Evolutionary conservation across 2,888 invertebrate species (phyloP).

Genomic region (Ashinkailepas kermadecensis): DNA sequence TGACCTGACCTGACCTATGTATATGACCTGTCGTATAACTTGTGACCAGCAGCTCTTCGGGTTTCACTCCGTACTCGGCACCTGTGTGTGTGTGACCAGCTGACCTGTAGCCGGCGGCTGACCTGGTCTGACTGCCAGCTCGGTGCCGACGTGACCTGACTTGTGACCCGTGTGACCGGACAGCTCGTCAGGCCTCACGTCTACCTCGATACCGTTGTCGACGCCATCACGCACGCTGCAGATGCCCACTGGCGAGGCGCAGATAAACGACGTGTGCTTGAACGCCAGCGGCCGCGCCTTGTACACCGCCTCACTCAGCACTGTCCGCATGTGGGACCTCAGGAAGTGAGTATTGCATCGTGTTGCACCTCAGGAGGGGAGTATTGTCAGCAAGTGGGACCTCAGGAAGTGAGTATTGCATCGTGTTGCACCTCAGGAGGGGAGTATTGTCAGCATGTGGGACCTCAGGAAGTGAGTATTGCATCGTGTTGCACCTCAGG

Average conservation of each 20-base stretch:
- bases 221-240: conserved; percentile 50
- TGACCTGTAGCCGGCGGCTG: too few species aligned
- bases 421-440: neutral
- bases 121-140: too few species aligned
- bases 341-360: conserved; percentile 45
- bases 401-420: conserved; percentile 49
- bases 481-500: neutral
- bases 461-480: conserved; percentile 55
- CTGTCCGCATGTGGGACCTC: conserved; percentile 76
- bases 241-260: conserved; percentile 55
- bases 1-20: too few species aligned
- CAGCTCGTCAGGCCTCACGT: conserved; percentile 39
- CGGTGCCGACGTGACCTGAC: too few species aligned
- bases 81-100: too few species aligned
- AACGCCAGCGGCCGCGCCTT: conserved; percentile 55
- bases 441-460: conserved; percentile 72
- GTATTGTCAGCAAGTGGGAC: conserved; percentile 78
- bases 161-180: neutral
- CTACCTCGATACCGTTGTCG: conserved; percentile 41
- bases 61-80: too few species aligned
- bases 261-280: conserved; percentile 61
- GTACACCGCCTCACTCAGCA: conserved; percentile 70
- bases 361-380: conserved; percentile 38
- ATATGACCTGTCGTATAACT: too few species aligned
- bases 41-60: too few species aligned